Evolutionary conservation across 2,888 invertebrate species (phyloP).

Genomic region (Drosophila paucipuncta): DNA sequence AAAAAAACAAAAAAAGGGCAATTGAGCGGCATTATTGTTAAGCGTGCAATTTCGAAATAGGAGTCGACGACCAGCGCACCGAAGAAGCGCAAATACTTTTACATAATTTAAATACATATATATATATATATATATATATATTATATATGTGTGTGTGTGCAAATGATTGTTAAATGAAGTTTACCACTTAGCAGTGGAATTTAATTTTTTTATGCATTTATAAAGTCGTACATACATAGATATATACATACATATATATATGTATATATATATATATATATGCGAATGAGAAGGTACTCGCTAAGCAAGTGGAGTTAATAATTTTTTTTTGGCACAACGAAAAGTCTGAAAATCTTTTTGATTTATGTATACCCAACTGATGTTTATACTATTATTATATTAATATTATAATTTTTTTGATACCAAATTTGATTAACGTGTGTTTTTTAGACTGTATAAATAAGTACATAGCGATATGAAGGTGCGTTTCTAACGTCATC

Average conservation of each 20-base stretch:
- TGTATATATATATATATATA: constrained; percentile 5
- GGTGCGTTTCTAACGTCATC: constrained; percentile 9
- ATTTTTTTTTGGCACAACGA: constrained; percentile 72
- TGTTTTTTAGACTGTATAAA: constrained; percentile 33
- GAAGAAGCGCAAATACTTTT: constrained; percentile 10
- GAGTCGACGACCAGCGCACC: constrained; percentile 27
- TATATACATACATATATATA: constrained; percentile 12
- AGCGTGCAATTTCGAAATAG: constrained; percentile 55
- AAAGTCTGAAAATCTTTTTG: constrained; percentile 72
- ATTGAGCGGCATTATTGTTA: constrained; percentile 43
- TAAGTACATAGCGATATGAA: constrained; percentile 17
- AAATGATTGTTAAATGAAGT: not conserved
- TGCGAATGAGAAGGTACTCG: constrained; percentile 29
- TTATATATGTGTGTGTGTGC: not conserved
- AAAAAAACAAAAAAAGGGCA: constrained; percentile 18
- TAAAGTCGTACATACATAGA: constrained; percentile 14
- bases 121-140: not conserved
- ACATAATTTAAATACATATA: constrained; percentile 21
- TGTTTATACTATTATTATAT: constrained; percentile 42
- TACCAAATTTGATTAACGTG: constrained; percentile 51
- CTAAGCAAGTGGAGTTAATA: constrained; percentile 32
- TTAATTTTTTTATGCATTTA: constrained; percentile 45
- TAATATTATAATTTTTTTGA: constrained; percentile 31
- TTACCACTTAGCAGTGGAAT: constrained; percentile 38
- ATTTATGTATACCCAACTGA: constrained; percentile 55